Conservation (phyloP, 2,888 invertebrate genomes). For the Drosophila quasianomalipes region DNA sequence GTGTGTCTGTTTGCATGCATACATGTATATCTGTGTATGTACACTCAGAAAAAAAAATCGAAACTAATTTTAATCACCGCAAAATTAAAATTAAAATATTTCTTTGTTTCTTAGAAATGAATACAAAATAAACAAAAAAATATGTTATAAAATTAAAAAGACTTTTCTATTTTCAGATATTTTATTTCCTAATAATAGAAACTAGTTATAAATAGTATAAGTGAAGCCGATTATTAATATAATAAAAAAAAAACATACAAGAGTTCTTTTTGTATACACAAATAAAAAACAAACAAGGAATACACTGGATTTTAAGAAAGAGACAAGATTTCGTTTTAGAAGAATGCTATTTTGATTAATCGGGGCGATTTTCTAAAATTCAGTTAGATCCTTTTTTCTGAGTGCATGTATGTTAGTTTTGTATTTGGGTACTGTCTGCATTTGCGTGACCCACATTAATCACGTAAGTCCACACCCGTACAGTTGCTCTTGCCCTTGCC, state of each 20-base stretch:
- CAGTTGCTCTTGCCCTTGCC: neutral
- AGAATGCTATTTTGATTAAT: neutral
- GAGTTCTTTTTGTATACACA: too few species aligned
- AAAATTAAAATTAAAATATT: neutral
- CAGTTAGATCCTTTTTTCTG: neutral
- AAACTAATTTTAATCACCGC: neutral
- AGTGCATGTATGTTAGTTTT: neutral
- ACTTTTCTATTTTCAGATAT: neutral
- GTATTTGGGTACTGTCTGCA: conserved; percentile 33
- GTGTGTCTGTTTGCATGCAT: conserved; percentile 16
- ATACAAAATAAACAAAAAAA: neutral
- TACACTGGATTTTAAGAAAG: neutral
- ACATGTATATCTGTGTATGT: neutral
- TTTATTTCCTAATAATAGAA: neutral
- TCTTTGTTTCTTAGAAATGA: neutral
- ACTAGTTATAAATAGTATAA: neutral
- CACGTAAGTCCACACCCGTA: conserved; percentile 46
- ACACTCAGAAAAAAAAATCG: neutral
- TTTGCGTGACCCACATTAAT: conserved; percentile 71
- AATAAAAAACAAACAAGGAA: neutral
- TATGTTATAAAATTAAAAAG: neutral
- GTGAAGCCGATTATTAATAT: neutral
- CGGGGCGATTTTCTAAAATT: neutral
- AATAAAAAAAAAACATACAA: neutral
- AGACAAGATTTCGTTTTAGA: too few species aligned